phyloP scores from a whole-genome alignment of 2,888 invertebrate genomes.

The Agrotis segetum region DNA sequence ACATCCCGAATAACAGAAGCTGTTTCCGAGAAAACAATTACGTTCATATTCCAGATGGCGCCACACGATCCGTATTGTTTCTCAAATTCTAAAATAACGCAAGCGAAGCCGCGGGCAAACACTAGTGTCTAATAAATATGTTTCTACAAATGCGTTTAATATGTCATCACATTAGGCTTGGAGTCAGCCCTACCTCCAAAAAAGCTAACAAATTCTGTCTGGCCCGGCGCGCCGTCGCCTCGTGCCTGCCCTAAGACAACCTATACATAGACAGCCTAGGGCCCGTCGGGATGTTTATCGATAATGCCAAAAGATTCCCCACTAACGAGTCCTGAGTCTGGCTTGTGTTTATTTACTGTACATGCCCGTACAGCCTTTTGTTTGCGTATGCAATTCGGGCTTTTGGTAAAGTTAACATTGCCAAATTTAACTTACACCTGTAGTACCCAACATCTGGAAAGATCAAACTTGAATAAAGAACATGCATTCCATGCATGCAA shows the following conservation, averaged over 20 bases:
- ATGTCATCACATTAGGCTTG: background rate
- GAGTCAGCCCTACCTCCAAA: conserved; percentile 82
- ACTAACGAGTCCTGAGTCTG: conserved; percentile 70
- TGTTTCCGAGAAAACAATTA: too few species aligned
- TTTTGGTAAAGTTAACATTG: conserved; percentile 31
- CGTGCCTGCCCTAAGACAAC: conserved; percentile 89
- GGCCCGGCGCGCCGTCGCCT: conserved; percentile 78
- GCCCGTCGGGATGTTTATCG: conserved; percentile 78
- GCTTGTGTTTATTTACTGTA: conserved; percentile 59
- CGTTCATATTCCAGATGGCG: too few species aligned
- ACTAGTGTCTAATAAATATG: background rate
- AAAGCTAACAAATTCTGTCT: conserved; percentile 77
- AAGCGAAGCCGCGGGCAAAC: too few species aligned
- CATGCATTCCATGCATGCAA: background rate
- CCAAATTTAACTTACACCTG: conserved; percentile 27
- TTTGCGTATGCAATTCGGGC: conserved; percentile 44
- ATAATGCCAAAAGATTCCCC: conserved; percentile 71
- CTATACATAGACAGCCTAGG: conserved; percentile 85
- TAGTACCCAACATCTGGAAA: conserved; percentile 21
- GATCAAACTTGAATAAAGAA: conserved; percentile 7
- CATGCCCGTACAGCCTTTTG: conserved; percentile 47
- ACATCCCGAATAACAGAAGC: too few species aligned
- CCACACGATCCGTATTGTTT: too few species aligned
- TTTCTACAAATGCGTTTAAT: conserved; percentile 4
- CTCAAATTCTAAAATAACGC: too few species aligned